Evolutionary conservation across 2,888 invertebrate species (phyloP), one percentile per base, ranked within the genome.

Genomic region (Suillia variegata): DNA sequence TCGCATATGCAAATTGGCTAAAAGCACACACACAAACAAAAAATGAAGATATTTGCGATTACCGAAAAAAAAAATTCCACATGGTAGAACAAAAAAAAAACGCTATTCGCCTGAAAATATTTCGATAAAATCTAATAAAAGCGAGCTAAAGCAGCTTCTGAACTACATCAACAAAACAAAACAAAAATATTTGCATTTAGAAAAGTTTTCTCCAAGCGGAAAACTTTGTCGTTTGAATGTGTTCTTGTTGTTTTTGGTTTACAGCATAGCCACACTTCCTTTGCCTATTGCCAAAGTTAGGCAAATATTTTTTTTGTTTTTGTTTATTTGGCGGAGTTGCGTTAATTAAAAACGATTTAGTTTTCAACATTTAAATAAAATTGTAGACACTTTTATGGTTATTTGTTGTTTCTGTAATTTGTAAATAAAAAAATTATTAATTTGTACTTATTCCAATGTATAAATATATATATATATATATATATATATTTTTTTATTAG

Each of bases 1-100:
- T 24, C 34, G 21, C 33, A 33, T 57, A 57, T 57, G 57, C 52
- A 57, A 57, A 57, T 57, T 57, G 45, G 47, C 57, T 21, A 13
- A 54, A 6, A 54, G 24, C 54, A 18, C 20, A 22, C 48, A 56
- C 20, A 56, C 45, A 31, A 56, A 18, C 51, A 26, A 26, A 21
- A 54, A 47, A 26, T 26, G 34, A 52, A 52, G 26, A 26, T 26
- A 26, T 26, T 26, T 26, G 26, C 26, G 26, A 26, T 26, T 26
- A 26, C 33, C n/a, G 12, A 34, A 8, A 42, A 10, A 13, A 42
- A 15, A 38, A 53, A 31, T 1, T 26, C 15, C 12, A 15, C n/a
- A 17, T 15, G n/a, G 21, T 20, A 24, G 12, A 49, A 31, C 20
- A 52, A 20, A 52, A 31, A n/a, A 52, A 33, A 2, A 26, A 18